Evolutionary conservation across 1,140 invertebrate genomes (phyloP), one percentile per base, ranked within the genome.

Genomic region (Drosophila setifemur): DNA sequence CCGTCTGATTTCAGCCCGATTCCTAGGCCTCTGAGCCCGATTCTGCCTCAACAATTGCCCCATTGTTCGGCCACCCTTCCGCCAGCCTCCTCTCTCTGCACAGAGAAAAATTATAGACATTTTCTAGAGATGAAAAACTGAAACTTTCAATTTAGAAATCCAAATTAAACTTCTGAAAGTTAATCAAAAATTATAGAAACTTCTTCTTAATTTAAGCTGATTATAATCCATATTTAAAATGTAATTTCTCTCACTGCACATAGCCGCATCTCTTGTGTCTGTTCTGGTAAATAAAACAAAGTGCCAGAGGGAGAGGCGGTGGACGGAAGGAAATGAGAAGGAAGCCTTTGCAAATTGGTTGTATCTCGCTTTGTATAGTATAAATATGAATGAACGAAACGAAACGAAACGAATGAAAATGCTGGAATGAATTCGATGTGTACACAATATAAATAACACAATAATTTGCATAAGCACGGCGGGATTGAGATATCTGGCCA

Each of bases 281-380:
- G 64, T 53, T 28, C 58, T 61, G 70, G 70, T 45, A 79, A 85
- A 83, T 70, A 83, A 81, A 76, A 73, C 77, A 82, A 61, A 48
- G 50, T 37, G 42, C 35, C 48, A 40, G 44, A 29, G 26, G 53
- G 18, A 52, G 64, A 40, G 44, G 25, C 28, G 53, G 18, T 60
- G 64, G 33, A 37, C 44, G 39, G 26, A 28, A 44, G 25, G 28
- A 28, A 49, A 5, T 43, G 39, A 39, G 50, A 25, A 35, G 23
- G 70, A 45, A 45, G 68, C 16, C 26, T 43, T 54, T 66, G 69
- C 66, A 79, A 79, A 79, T 83, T 78, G 69, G 45, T 52, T 44
- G 61, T 82, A 40, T 68, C 25, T 61, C 8, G 1, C 14, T 29
- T 4, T 18, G 16, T 9, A 14, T 29, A 60, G 29, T 60, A 8